phyloP scores from a whole-genome alignment of 1,140 invertebrate species.

The Philopotamus ludificatus region DNA sequence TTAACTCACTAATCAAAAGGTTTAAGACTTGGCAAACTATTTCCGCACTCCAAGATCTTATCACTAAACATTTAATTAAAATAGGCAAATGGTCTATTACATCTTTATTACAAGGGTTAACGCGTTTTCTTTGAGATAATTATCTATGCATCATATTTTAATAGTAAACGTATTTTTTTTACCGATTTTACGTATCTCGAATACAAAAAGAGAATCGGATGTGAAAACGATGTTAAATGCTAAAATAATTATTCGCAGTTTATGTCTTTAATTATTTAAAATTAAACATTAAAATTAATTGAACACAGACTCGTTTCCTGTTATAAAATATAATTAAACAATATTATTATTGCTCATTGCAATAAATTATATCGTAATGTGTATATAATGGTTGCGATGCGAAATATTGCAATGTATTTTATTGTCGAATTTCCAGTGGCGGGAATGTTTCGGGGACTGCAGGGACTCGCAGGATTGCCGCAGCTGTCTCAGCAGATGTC shows the following conservation, averaged over 20 bases:
- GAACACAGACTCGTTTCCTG: neutral
- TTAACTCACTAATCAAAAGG: no score
- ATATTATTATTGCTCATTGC: neutral
- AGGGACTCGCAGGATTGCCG: conserved; percentile 65
- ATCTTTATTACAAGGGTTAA: no score
- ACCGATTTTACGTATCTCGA: neutral
- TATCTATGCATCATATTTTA: neutral
- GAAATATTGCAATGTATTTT: neutral
- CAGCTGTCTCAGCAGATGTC: conserved; percentile 65
- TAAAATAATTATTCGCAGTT: neutral
- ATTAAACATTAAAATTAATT: no score
- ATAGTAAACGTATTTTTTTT: neutral
- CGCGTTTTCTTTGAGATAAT: neutral
- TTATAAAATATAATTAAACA: neutral
- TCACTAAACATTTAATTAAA: no score
- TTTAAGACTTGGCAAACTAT: no score
- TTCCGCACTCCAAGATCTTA: no score
- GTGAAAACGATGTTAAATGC: neutral
- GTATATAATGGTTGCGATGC: neutral
- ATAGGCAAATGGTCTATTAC: no score
- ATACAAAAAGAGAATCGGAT: neutral
- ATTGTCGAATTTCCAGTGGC: conserved; percentile 71
- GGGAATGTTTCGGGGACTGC: conserved; percentile 76
- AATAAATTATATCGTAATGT: neutral
- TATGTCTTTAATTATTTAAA: no score